These are phyloP conservation scores for Piezodorus guildinii DNA, from an alignment of 1,140 invertebrate genomes.

Conservation along the genomic window DNA sequence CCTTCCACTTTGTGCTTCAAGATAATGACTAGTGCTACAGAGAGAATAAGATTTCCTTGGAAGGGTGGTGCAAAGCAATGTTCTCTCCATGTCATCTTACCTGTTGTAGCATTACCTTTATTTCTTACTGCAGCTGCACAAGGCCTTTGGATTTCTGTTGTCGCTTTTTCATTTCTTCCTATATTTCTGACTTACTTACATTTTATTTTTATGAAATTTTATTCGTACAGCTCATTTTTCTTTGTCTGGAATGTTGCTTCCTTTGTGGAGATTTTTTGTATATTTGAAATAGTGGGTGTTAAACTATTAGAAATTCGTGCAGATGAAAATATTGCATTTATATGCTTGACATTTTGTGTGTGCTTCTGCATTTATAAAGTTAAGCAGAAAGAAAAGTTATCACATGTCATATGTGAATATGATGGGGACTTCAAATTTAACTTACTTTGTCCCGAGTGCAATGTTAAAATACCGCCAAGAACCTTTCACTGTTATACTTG, in stretches of 20 bases:
- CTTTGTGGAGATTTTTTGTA: constrained; percentile 44
- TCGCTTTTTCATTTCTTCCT: constrained; percentile 47
- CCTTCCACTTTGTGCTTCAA: constrained; percentile 22
- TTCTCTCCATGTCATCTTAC: constrained; percentile 45
- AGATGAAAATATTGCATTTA: constrained; percentile 51
- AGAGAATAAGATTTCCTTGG: constrained; percentile 43
- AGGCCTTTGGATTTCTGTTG: constrained; percentile 43
- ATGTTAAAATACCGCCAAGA: constrained; percentile 27
- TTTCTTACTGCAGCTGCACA: constrained; percentile 46
- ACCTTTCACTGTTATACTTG: constrained; percentile 35
- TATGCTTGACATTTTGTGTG: constrained; percentile 40
- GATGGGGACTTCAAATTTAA: constrained; percentile 33
- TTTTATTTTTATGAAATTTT: constrained; percentile 44
- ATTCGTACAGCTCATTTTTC: constrained; percentile 52
- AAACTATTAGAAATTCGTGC: constrained; percentile 49
- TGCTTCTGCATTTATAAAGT: constrained; percentile 46
- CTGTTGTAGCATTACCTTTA: constrained; percentile 47
- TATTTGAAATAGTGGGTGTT: constrained; percentile 52
- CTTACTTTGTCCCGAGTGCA: constrained; percentile 28
- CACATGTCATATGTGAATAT: constrained; percentile 32
- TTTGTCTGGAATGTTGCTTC: constrained; percentile 53
- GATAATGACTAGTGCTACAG: constrained; percentile 35
- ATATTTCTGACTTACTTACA: constrained; percentile 48
- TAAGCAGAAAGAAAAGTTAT: constrained; percentile 35
- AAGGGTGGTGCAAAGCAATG: constrained; percentile 41